Percentiles rank a stretch among this genome's conserved stretches.
Conservation (phyloP, 1,140 invertebrate genomes). For the Steinernema khuongi region DNA sequence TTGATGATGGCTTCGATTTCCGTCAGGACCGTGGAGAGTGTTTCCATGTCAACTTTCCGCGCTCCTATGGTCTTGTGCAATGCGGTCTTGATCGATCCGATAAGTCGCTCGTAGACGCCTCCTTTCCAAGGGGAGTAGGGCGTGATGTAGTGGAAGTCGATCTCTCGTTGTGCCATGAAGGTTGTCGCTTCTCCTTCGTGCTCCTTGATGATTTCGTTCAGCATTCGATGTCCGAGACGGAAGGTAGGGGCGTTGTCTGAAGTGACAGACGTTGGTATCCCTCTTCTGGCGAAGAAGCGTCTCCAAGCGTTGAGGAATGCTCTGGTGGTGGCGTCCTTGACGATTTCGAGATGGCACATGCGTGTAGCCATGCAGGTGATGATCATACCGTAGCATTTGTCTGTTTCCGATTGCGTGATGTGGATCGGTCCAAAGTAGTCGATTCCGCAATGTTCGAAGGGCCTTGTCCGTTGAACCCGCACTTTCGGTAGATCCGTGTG, state of each 20-base stretch:
- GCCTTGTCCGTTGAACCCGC: not conserved
- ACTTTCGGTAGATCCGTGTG: not conserved
- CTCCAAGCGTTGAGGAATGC: constrained; percentile 1
- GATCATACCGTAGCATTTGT: constrained; percentile 10
- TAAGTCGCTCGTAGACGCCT: too few relatives aligned
- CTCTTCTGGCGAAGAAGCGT: not conserved
- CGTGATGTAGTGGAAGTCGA: too few relatives aligned
- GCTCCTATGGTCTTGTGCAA: too few relatives aligned
- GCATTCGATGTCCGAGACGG: too few relatives aligned
- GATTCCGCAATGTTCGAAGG: constrained; percentile 7
- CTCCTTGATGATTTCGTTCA: too few relatives aligned
- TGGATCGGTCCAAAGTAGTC: constrained; percentile 24
- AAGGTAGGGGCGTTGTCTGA: constrained; percentile 21
- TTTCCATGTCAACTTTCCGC: too few relatives aligned
- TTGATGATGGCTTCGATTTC: too few relatives aligned
- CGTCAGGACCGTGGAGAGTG: too few relatives aligned
- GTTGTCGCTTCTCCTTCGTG: too few relatives aligned
- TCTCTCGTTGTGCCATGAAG: too few relatives aligned
- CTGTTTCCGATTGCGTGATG: constrained; percentile 2
- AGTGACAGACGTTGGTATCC: not conserved
- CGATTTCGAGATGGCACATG: constrained; percentile 15
- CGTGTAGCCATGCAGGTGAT: constrained; percentile 20
- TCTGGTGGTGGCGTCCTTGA: not conserved
- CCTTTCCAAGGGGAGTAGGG: too few relatives aligned
- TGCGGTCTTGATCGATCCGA: too few relatives aligned